Evolutionary conservation across 2,888 invertebrate genomes (phyloP).

Genomic region (Seira sanloemensis): DNA sequence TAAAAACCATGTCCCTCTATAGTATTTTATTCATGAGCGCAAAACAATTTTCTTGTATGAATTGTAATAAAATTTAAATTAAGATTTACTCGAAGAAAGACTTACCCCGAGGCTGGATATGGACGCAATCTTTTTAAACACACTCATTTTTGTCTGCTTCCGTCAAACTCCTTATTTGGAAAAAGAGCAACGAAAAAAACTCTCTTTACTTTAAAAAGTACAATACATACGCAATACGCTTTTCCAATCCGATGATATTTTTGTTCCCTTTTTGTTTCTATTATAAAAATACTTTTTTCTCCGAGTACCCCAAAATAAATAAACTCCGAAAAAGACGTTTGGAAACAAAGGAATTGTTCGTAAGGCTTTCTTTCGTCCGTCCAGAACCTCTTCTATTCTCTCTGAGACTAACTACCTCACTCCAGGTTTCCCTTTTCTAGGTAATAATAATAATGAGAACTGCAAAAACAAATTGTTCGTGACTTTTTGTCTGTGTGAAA

Average conservation of each 20-base stretch:
- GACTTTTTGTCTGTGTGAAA: constrained; percentile 53
- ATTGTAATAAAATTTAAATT: not conserved
- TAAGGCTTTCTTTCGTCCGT: constrained; percentile 42
- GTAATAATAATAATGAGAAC: constrained; percentile 25
- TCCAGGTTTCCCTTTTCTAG: constrained; percentile 15
- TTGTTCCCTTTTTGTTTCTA: constrained; percentile 9
- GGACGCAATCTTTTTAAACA: constrained; percentile 75
- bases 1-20: no score
- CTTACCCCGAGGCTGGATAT: constrained; percentile 75
- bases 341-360: constrained; percentile 11
- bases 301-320: constrained; percentile 53
- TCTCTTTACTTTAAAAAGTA: no score
- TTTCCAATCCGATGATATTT: constrained; percentile 7
- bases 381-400: constrained; percentile 51
- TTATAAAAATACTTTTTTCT: not conserved
- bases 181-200: no score
- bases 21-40: not conserved
- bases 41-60: not conserved
- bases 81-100: not conserved
- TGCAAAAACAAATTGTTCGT: constrained; percentile 51
- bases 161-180: constrained; percentile 11
- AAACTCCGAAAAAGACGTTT: constrained; percentile 27
- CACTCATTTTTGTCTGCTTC: constrained; percentile 57
- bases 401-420: constrained; percentile 17
- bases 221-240: no score